phyloP scores from a whole-genome alignment of 1,140 invertebrate species.

The Macrotrachela quadricornifera region DNA sequence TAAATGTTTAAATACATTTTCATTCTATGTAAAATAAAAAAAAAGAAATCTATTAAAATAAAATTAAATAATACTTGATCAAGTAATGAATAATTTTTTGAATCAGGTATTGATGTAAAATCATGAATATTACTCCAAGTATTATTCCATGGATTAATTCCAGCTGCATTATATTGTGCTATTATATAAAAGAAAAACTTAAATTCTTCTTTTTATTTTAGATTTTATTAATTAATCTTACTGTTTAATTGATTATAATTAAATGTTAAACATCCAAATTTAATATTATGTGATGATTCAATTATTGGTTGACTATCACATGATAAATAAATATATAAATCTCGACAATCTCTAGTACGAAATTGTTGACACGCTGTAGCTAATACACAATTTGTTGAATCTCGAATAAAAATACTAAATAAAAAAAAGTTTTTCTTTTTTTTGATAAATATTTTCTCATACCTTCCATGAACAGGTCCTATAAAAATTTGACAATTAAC shows the following conservation, averaged over 20 bases:
- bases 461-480: conserved; percentile 42
- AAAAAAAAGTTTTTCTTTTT: neutral
- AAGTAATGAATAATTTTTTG: conserved; percentile 30
- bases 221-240: too few species aligned
- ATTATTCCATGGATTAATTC: conserved; percentile 37
- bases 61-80: conserved; percentile 15
- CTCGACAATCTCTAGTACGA: conserved; percentile 39
- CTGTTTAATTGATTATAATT: conserved; percentile 33
- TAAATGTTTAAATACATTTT: too few species aligned
- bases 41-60: neutral
- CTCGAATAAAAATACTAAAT: conserved; percentile 38
- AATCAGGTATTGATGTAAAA: conserved; percentile 36
- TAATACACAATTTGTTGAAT: conserved; percentile 37
- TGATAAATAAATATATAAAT: conserved; percentile 35
- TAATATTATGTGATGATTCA: conserved; percentile 35
- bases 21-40: too few species aligned
- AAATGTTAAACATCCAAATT: conserved; percentile 37
- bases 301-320: conserved; percentile 41
- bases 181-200: too few species aligned
- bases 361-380: conserved; percentile 41
- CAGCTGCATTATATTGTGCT: conserved; percentile 34
- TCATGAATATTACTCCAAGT: conserved; percentile 39
- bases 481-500: conserved; percentile 38
- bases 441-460: conserved; percentile 7
- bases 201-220: too few species aligned